Evolutionary conservation across 2,113 vertebrate genomes (phyloP), one percentile per base, ranked within the genome.

Genomic region (Chaenocephalus aceratus): DNA sequence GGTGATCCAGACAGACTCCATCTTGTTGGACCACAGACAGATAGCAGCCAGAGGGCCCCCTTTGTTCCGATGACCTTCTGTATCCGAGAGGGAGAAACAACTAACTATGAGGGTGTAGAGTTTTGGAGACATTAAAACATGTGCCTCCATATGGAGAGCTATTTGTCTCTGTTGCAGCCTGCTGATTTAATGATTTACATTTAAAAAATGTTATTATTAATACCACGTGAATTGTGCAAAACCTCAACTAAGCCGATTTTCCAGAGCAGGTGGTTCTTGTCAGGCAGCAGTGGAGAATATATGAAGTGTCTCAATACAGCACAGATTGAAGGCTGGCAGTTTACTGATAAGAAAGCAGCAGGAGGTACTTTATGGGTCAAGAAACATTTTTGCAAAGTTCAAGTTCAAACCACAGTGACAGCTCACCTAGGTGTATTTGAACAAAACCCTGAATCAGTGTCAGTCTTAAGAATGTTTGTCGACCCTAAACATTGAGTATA

Each of bases 1-100:
- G 79, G 82, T 68, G 80, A 91, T 90, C 77, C 76, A 90, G 85
- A 89, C 62, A 72, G 70, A 75, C 68, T 85, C 59, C 71, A 80
- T 90, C 68, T 82, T 65, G 86, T 88, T 89, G 77, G 71, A 83
- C 73, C 57, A 61, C 77, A 62, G 69, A 77, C 64, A 87, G 87
- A 93, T 88, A 91, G 83, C 57, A 86, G 84, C 76, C 44, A 71
- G 78, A 85, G 52, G 82, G 72, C 44, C 36, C 30, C 82, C 76
- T 92, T 92, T 89, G 86, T 89, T 80, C 57, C 1, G 0, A 10
- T 44, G 57, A 67, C 77, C 71, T 62, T 79, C 72, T 77, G 67
- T 69, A 70, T 79, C 62, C 60, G 21, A 65, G 21, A 72, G 62
- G 16, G 49, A 68, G 59, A 8, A 61, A 18, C 26, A 26, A 41